phyloP scores from a whole-genome alignment of 2,113 vertebrate species.

The Mastomys coucha region DNA sequence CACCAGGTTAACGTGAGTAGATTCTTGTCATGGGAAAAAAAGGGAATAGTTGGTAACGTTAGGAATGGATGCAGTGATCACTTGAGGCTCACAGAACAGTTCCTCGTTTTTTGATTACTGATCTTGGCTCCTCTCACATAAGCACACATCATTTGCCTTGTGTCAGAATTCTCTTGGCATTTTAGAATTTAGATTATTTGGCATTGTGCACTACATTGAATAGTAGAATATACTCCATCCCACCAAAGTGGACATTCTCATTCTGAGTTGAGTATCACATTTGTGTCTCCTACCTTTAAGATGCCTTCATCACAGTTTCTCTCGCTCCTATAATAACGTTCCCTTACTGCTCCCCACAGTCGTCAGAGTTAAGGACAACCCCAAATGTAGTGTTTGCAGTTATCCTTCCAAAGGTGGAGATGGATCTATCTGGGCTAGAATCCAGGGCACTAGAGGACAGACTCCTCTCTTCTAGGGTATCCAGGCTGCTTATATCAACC shows the following conservation, averaged over 20 bases:
- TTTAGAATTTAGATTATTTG: not conserved
- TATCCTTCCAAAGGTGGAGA: not conserved
- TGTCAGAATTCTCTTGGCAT: slow-evolving; percentile 27
- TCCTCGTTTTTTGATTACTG: not conserved
- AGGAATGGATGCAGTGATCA: slow-evolving; percentile 40
- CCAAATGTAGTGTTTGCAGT: not conserved
- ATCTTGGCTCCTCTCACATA: slow-evolving; percentile 16
- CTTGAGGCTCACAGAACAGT: not conserved
- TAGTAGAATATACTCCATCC: slow-evolving; percentile 1
- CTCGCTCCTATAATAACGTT: not conserved
- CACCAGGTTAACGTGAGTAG: slow-evolving; percentile 64
- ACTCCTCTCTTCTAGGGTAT: not conserved
- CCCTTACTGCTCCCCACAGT: not conserved
- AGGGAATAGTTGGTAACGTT: slow-evolving; percentile 54
- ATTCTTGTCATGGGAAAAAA: slow-evolving; percentile 62
- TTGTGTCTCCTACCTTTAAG: not conserved
- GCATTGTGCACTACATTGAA: not conserved
- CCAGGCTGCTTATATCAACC: not conserved
- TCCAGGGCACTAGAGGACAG: not conserved
- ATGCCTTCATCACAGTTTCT: not conserved
- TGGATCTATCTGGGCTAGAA: not conserved
- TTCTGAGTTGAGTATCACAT: not conserved
- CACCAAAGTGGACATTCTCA: not conserved
- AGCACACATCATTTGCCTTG: not conserved
- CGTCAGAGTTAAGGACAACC: not conserved